Percentiles rank a stretch among this genome's conserved stretches.
phyloP scores from a whole-genome alignment of 2,888 invertebrate species.

The Erpobdella octoculata region DNA sequence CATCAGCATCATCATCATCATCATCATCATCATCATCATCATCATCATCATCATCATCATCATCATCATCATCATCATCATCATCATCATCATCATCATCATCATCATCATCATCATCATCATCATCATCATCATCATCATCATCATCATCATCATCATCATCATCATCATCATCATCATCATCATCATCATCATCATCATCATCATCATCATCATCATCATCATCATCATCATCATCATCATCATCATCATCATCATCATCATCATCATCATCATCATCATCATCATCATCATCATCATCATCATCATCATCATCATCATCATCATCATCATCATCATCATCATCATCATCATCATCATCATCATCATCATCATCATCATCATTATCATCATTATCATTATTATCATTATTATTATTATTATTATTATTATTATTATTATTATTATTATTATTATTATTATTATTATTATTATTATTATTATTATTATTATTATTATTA shows the following conservation, averaged over 20 bases:
- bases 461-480: too few species aligned
- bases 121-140: constrained; percentile 14
- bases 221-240: constrained; percentile 16
- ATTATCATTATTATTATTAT: background rate
- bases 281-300: constrained; percentile 13
- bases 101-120: constrained; percentile 21
- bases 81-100: background rate
- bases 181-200: background rate
- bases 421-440: background rate
- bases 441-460: too few species aligned
- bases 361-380: constrained; percentile 7
- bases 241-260: constrained; percentile 22
- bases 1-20: too few species aligned
- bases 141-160: background rate
- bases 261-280: constrained; percentile 10
- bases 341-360: constrained; percentile 8
- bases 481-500: too few species aligned
- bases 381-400: too few species aligned
- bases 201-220: constrained; percentile 10
- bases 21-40: background rate
- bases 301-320: constrained; percentile 9
- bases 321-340: constrained; percentile 9
- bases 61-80: constrained; percentile 4
- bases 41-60: background rate
- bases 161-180: background rate